Evolutionary conservation across 2,797 vertebrate species (phyloP), one percentile per base, ranked within the genome.

Genomic region (Alcedo atthis): DNA sequence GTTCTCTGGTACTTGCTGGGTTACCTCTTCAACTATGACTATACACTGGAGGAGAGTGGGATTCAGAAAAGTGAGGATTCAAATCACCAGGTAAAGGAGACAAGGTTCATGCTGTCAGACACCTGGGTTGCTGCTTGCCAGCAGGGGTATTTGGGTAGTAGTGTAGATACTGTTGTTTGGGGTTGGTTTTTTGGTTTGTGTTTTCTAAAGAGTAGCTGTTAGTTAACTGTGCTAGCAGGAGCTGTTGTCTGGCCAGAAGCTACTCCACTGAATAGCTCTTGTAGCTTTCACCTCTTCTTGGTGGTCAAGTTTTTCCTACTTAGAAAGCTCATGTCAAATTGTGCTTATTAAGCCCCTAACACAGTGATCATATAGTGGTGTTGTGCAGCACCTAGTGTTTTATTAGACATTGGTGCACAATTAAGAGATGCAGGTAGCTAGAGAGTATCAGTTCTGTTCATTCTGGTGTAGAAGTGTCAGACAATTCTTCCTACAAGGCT

Each of bases 21-120:
- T 87, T 98, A 98, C 95, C 98, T 99, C 76, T 99, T 99, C 97
- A 99, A 98, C 97, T 99, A 99, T 26, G 99, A 99, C 96, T 99
- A 99, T 82, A 99, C 99, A 0, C 98, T 99, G 90, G 99, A 99
- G 96, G 99, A 99, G 97, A 99, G 99, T 5, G 99, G 99, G 8
- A 99, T 99, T 91, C 98, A 99, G 96, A 97, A 99, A 42, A 99
- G 97, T 57, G 99, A 99, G 96, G 99, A 99, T 58, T 99, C 99
- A 10, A 99, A 99, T 94, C 99, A 99, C 85, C 99, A 99, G 98
- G 98, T 98, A 97, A 94, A 40, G 32, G 68, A 79, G 22, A 61
- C 17, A 49, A 53, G 33, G 21, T 33, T 33, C 28, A 17, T 35
- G 28, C 11, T 81, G 55, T 30, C 64, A 64, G 12, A 19, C 33